Evolutionary conservation across 2,888 invertebrate genomes (phyloP).

Genomic region (Tetragonisca angustula): DNA sequence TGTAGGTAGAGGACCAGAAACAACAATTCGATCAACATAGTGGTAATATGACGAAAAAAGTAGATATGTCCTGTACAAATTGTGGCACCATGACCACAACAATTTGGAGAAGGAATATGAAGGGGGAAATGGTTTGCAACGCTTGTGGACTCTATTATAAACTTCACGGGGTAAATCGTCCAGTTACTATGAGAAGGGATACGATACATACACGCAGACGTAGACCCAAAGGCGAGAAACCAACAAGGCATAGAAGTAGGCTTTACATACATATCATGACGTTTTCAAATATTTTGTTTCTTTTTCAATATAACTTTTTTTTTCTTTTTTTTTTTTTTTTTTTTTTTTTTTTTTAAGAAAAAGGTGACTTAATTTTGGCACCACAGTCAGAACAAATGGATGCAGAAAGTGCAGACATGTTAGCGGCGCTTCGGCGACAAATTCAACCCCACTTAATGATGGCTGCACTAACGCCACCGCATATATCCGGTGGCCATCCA

Average conservation of each 20-base stretch:
- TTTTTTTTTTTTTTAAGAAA: constrained; percentile 69
- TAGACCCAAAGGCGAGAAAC: constrained; percentile 90
- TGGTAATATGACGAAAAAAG: constrained; percentile 82
- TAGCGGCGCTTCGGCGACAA: constrained; percentile 89
- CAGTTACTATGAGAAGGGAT: constrained; percentile 97
- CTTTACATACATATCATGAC: not conserved
- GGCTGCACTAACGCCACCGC: constrained; percentile 87
- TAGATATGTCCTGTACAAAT: constrained; percentile 97
- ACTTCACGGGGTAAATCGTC: constrained; percentile 96
- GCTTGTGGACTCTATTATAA: constrained; percentile 99
- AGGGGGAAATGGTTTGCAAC: constrained; percentile 99
- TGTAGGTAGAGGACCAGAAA: constrained; percentile 77
- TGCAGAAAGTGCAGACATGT: constrained; percentile 88
- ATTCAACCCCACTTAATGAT: constrained; percentile 90
- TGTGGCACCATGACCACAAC: constrained; percentile 99
- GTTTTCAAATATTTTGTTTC: not conserved
- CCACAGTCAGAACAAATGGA: constrained; percentile 80
- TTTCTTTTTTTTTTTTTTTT: no score
- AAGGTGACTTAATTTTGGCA: constrained; percentile 73
- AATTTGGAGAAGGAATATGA: constrained; percentile 97
- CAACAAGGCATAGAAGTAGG: constrained; percentile 82
- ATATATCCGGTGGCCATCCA: constrained; percentile 78
- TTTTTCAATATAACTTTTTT: not conserved
- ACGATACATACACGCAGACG: constrained; percentile 97
- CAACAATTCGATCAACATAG: constrained; percentile 79